Base-by-base conservation (phyloP, 2,113 vertebrate genomes). In the Artemisiospiza belli region DNA sequence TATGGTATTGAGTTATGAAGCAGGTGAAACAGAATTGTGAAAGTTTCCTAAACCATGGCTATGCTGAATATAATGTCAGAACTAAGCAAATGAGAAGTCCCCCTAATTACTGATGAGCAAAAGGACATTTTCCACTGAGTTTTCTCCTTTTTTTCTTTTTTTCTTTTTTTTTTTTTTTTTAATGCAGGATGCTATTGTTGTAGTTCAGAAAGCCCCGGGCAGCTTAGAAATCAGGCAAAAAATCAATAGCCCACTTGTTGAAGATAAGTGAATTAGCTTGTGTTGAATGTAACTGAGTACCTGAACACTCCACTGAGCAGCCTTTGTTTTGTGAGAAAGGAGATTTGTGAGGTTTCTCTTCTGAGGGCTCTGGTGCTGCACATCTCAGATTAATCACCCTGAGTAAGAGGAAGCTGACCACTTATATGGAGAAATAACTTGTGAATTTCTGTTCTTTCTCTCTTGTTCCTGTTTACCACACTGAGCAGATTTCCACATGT, bases 201-300 rank as follows among this genome's bases (percentile, higher is more conserved):
- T 96, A 93, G 59, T 96, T 97, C 95, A 97, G 95, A 98, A 98
- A 96, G 97, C 97, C 97, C 94, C 19, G 9, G 97, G 98, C 97
- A 98, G 94, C 96, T 97, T 97, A 97, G 97, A 97, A 98, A 98
- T 97, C 96, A 96, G 96, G 96, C 94, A 95, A 96, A 97, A 98
- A 98, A 98, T 98, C 98, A 98, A 98, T 98, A 98, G 97, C 94
- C 97, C 96, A 98, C 98, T 98, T 98, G 98, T 98, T 98, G 98
- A 97, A 95, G 97, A 96, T 97, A 96, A 98, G 97, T 97, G 97
- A 98, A 98, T 98, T 96, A 97, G 97, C 97, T 97, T 97, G 97
- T 97, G 97, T 97, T 97, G 97, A 97, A 97, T 98, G 97, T 97
- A 98, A 98, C 98, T 9, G 94, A 98, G 97, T 94, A 98, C 97